These are phyloP conservation scores for Pangasius djambal DNA, from an alignment of 2,797 vertebrate species.

Conservation along the genomic window DNA sequence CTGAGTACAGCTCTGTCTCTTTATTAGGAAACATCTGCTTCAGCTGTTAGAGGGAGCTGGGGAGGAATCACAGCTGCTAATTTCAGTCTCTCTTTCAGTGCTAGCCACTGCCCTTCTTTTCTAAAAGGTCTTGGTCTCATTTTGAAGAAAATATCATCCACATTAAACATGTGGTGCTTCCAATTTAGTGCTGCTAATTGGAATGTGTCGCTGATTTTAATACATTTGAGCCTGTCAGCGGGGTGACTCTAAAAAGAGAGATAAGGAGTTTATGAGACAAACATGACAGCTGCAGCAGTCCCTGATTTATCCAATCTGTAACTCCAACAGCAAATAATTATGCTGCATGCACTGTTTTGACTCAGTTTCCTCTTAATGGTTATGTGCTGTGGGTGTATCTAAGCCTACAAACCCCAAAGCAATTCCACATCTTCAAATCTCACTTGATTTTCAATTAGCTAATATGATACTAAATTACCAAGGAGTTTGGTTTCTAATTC, in stretches of 20 bases:
- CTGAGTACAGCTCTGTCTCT: constrained; percentile 5
- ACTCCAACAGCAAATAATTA: neutral
- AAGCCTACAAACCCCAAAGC: constrained; percentile 40
- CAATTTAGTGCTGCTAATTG: neutral
- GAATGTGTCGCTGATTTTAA: neutral
- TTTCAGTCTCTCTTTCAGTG: constrained; percentile 20
- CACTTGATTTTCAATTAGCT: constrained; percentile 49
- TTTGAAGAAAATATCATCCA: neutral
- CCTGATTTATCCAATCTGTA: neutral
- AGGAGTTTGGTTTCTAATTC: constrained; percentile 47
- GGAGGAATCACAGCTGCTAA: constrained; percentile 32
- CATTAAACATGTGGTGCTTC: neutral
- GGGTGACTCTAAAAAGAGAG: constrained; percentile 10
- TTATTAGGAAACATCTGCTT: constrained; percentile 47
- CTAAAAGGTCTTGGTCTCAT: neutral
- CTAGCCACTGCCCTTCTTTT: constrained; percentile 15
- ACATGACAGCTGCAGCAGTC: neutral
- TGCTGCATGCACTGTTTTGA: neutral
- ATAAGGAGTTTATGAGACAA: constrained; percentile 13
- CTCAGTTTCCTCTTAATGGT: neutral
- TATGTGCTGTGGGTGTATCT: neutral
- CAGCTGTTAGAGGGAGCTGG: constrained; percentile 35
- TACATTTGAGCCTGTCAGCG: neutral
- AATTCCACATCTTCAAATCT: constrained; percentile 43
- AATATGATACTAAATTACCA: constrained; percentile 50